Conservation (phyloP, 2,888 invertebrate genomes). For the Lumbricus terrestris region DNA sequence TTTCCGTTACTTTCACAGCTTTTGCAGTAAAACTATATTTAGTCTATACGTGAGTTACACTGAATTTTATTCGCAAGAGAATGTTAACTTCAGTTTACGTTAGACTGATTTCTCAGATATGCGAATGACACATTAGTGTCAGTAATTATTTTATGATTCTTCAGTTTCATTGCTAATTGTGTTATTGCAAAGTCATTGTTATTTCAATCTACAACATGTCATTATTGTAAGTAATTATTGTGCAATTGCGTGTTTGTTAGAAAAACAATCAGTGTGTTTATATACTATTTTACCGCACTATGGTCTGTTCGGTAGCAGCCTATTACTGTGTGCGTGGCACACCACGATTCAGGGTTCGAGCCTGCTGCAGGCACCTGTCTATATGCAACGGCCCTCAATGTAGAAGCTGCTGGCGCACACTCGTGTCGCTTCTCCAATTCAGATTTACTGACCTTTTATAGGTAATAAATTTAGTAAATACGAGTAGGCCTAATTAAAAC, state of each 20-base stretch:
- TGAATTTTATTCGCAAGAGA: not conserved
- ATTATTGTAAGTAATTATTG: not conserved
- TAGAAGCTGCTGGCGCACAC: not conserved
- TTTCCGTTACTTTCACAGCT: not conserved
- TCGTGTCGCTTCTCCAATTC: not conserved
- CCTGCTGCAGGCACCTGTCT: not conserved
- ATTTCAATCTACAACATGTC: not conserved
- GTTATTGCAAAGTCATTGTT: not conserved
- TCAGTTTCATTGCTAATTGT: not conserved
- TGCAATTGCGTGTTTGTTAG: not conserved
- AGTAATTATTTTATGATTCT: not conserved
- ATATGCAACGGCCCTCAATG: not conserved
- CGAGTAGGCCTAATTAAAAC: too few relatives aligned
- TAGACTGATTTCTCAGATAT: not conserved
- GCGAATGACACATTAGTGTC: too few relatives aligned
- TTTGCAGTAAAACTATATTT: not conserved
- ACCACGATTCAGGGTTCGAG: not conserved
- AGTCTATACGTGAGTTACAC: too few relatives aligned
- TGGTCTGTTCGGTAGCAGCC: not conserved
- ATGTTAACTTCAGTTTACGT: too few relatives aligned
- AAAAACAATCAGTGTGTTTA: not conserved
- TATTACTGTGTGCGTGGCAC: too few relatives aligned
- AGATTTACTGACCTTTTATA: not conserved
- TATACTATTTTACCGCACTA: not conserved
- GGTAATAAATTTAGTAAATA: not conserved